Evolutionary conservation across 2,888 invertebrate genomes (phyloP).

Genomic region (Sinotaia quadrata): DNA sequence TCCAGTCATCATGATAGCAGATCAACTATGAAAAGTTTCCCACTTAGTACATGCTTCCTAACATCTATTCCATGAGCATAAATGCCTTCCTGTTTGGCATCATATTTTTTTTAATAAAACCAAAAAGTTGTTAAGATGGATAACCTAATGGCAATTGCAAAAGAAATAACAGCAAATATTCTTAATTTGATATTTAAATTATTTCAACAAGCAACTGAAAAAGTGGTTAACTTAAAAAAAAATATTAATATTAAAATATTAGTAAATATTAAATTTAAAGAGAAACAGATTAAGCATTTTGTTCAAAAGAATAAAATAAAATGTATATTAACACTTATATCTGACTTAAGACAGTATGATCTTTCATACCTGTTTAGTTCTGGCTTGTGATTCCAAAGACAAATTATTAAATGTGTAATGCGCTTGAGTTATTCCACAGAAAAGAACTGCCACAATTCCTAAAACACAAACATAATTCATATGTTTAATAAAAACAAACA

Average conservation of each 20-base stretch:
- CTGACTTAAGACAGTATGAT: no score
- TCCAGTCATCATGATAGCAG: no score
- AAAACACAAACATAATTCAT: constrained; percentile 25
- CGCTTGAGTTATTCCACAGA: constrained; percentile 99
- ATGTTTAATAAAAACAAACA: background rate
- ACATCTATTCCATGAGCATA: no score
- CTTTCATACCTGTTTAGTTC: constrained; percentile 83
- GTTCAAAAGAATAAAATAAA: constrained; percentile 1
- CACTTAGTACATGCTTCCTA: no score
- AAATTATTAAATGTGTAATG: constrained; percentile 99
- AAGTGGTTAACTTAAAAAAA: background rate
- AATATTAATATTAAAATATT: background rate
- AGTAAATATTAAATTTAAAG: background rate
- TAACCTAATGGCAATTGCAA: no score
- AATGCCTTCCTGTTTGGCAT: no score
- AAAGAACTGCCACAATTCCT: constrained; percentile 93
- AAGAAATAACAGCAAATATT: no score
- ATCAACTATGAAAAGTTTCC: no score
- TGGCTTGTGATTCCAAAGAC: constrained; percentile 86
- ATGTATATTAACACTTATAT: background rate
- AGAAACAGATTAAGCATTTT: background rate
- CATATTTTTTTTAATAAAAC: no score
- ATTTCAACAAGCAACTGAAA: background rate
- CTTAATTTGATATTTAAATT: background rate
- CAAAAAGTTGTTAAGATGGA: no score